Conservation (phyloP, 2,888 invertebrate species). For the Morpho achilles region DNA sequence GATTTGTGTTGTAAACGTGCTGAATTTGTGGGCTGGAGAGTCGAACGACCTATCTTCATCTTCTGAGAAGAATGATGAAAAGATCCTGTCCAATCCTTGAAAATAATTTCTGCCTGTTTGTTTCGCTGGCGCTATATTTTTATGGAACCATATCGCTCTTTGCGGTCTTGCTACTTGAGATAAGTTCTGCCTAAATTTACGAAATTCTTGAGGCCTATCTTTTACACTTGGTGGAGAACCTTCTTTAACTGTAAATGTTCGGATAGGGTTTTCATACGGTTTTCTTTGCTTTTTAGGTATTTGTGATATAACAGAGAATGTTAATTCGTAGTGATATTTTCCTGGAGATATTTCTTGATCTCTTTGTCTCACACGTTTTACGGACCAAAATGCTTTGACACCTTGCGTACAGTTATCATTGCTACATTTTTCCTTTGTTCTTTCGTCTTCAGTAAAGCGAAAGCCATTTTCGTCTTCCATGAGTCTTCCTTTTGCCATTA, state of each 20-base stretch:
- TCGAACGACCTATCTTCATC: constrained; percentile 47
- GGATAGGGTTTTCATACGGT: constrained; percentile 75
- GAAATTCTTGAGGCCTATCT: constrained; percentile 36
- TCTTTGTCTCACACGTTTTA: constrained; percentile 83
- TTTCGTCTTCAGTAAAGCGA: constrained; percentile 76
- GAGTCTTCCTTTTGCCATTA: constrained; percentile 82
- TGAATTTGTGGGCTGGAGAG: constrained; percentile 39
- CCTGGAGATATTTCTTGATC: constrained; percentile 65
- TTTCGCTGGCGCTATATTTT: constrained; percentile 50
- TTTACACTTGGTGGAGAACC: constrained; percentile 50
- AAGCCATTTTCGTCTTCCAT: constrained; percentile 73
- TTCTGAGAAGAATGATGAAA: constrained; percentile 60
- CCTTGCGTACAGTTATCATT: constrained; percentile 71
- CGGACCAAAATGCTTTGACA: constrained; percentile 83
- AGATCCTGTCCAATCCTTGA: constrained; percentile 58
- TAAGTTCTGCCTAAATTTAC: constrained; percentile 30
- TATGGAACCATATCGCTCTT: constrained; percentile 63
- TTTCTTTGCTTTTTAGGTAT: constrained; percentile 66
- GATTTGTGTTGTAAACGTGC: constrained; percentile 35
- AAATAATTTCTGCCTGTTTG: constrained; percentile 40
- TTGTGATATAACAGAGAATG: constrained; percentile 81
- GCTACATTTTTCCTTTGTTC: constrained; percentile 47
- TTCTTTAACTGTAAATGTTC: constrained; percentile 82
- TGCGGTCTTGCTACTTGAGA: constrained; percentile 42
- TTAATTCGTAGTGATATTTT: constrained; percentile 81